Conservation (phyloP, 2,888 invertebrate genomes). For the Drosophila eohydei region DNA sequence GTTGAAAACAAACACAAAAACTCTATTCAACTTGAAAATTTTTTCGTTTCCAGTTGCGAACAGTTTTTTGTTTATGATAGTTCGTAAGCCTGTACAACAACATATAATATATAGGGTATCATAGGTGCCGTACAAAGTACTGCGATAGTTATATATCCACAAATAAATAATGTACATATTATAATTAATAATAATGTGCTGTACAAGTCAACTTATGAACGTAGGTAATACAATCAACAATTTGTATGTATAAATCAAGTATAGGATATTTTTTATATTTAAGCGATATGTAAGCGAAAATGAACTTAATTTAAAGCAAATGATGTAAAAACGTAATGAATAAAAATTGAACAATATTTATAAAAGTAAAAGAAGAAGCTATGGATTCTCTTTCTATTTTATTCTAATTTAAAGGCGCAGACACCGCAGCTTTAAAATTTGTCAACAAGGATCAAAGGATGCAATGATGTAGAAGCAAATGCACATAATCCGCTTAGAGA, state of each 20-base stretch:
- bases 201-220: constrained; percentile 66
- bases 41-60: constrained; percentile 38
- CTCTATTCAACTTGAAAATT: constrained; percentile 52
- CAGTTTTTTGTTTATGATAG: constrained; percentile 53
- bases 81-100: constrained; percentile 44
- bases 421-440: constrained; percentile 48
- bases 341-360: constrained; percentile 64
- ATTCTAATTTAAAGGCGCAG: background rate
- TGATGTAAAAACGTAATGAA: constrained; percentile 44
- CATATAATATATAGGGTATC: constrained; percentile 37
- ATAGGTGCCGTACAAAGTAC: constrained; percentile 80
- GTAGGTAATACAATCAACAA: constrained; percentile 53
- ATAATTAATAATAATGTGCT: constrained; percentile 44
- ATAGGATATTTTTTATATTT: constrained; percentile 68
- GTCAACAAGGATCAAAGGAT: constrained; percentile 40
- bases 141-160: constrained; percentile 51
- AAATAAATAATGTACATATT: constrained; percentile 38
- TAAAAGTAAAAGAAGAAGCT: constrained; percentile 29
- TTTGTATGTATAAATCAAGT: constrained; percentile 34
- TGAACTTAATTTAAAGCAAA: constrained; percentile 41
- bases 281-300: constrained; percentile 34
- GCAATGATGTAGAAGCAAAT: constrained; percentile 64
- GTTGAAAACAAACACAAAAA: constrained; percentile 27
- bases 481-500: constrained; percentile 66
- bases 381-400: background rate